These are phyloP conservation scores for Dasyprocta punctata DNA, from an alignment of 2,113 vertebrate genomes.

Conservation along the genomic window DNA sequence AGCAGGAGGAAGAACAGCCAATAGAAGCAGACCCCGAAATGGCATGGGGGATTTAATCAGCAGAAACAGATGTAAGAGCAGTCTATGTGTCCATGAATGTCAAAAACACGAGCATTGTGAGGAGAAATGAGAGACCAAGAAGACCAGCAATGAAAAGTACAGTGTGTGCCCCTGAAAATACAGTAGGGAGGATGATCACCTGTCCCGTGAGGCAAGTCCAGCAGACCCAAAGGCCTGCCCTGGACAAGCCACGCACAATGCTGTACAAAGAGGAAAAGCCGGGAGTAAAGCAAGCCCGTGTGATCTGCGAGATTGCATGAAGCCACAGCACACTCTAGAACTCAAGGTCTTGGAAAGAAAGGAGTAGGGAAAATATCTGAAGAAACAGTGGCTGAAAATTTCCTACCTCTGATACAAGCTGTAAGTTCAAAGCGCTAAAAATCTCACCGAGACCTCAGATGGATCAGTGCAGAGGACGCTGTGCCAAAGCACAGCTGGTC, in stretches of 20 bases:
- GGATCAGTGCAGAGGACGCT: neutral
- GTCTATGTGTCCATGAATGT: neutral
- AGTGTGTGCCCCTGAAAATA: rapidly evolving
- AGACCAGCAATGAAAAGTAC: neutral
- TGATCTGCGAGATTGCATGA: too few species aligned
- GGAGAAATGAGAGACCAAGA: neutral
- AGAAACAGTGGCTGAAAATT: neutral
- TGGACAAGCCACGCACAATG: neutral
- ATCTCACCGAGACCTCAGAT: neutral
- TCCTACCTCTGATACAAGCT: neutral
- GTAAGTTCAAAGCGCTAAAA: neutral
- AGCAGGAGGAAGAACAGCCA: neutral
- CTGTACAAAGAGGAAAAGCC: neutral
- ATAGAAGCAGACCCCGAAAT: neutral
- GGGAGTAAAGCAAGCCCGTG: neutral
- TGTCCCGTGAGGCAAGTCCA: neutral
- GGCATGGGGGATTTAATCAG: neutral
- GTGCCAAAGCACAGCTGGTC: neutral
- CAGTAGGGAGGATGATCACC: too few species aligned
- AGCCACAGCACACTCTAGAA: too few species aligned
- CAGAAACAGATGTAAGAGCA: too few species aligned
- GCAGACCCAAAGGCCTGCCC: neutral
- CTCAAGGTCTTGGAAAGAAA: neutral
- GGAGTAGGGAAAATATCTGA: neutral
- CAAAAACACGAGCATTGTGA: rapidly evolving